Conservation (phyloP, 2,797 vertebrate genomes). For the Anguilla anguilla region DNA sequence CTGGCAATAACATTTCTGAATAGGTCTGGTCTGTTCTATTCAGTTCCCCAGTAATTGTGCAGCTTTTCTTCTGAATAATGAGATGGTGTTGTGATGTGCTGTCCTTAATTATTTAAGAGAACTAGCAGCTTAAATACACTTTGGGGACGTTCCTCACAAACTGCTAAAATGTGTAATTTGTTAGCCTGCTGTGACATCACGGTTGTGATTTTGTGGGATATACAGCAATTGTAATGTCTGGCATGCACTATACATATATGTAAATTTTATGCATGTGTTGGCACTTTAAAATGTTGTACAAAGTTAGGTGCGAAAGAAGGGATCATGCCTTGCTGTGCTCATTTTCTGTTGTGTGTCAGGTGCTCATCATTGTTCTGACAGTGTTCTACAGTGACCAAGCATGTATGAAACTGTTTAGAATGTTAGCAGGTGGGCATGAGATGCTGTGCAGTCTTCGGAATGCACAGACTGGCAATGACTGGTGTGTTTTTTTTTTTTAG, state of each 20-base stretch:
- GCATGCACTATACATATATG: neutral
- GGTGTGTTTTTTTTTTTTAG: conserved; percentile 66
- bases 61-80: neutral
- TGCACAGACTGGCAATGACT: neutral
- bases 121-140: neutral
- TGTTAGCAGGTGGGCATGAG: neutral
- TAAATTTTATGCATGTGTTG: neutral
- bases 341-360: neutral
- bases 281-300: neutral
- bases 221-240: neutral
- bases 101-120: neutral
- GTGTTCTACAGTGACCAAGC: neutral
- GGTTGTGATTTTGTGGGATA: neutral
- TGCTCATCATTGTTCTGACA: neutral
- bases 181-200: neutral
- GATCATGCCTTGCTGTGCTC: neutral
- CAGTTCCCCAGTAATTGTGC: neutral
- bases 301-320: neutral
- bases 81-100: neutral
- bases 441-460: neutral
- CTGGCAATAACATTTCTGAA: neutral
- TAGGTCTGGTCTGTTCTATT: neutral
- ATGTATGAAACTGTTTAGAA: neutral
- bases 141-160: neutral
- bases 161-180: neutral